phyloP scores from a whole-genome alignment of 2,113 vertebrate species.

The Scartelaos histophorus region DNA sequence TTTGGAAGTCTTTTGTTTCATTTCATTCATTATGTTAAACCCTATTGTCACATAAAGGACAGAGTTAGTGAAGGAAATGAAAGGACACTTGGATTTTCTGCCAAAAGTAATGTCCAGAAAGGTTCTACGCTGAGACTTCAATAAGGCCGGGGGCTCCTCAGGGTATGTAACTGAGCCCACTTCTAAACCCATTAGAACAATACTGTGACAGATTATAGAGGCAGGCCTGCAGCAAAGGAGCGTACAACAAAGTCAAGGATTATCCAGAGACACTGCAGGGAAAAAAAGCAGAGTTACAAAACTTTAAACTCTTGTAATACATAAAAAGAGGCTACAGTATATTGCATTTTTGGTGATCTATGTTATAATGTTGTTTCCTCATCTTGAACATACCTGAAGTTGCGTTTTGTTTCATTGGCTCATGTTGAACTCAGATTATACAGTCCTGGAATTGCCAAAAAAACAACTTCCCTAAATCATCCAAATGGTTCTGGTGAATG shows the following conservation, averaged over 20 bases:
- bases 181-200: conserved; percentile 5
- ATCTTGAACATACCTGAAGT: too few relatives aligned
- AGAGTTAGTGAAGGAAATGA: not conserved
- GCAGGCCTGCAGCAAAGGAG: not conserved
- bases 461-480: too few relatives aligned
- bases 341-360: too few relatives aligned
- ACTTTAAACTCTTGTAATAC: not conserved
- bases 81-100: not conserved
- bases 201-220: not conserved
- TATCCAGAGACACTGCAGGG: not conserved
- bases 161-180: not conserved
- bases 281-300: not conserved
- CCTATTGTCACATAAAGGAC: not conserved
- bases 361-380: too few relatives aligned
- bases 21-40: not conserved
- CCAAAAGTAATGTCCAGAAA: not conserved
- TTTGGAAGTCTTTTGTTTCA: not conserved
- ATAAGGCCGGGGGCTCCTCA: not conserved
- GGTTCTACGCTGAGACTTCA: not conserved
- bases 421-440: too few relatives aligned
- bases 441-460: too few relatives aligned
- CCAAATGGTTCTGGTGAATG: too few relatives aligned
- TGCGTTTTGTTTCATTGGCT: too few relatives aligned
- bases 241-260: not conserved
- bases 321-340: not conserved